Conservation (phyloP, 2,888 invertebrate species). For the Leptinotarsa rubiginosa region DNA sequence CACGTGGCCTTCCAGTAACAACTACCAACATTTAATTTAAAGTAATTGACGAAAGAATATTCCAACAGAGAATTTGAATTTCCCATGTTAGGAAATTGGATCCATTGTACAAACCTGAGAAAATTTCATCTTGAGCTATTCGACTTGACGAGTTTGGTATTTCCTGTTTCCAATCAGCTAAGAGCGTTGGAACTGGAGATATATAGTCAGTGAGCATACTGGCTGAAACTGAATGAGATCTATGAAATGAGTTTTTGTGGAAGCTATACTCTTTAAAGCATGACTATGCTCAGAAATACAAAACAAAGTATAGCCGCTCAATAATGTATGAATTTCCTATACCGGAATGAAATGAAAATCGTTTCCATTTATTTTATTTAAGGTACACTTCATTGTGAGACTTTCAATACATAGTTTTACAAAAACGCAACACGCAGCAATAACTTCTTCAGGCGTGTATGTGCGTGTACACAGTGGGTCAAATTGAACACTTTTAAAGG, state of each 20-base stretch:
- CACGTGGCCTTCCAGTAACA: slow-evolving; percentile 27
- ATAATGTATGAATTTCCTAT: too few species aligned
- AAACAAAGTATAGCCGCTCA: too few species aligned
- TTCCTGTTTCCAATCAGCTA: slow-evolving; percentile 57
- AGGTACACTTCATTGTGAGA: too few species aligned
- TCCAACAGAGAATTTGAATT: slow-evolving; percentile 46
- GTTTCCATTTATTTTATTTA: too few species aligned
- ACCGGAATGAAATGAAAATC: too few species aligned
- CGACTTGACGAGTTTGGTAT: slow-evolving; percentile 54
- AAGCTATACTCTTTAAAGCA: too few species aligned
- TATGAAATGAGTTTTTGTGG: neutral
- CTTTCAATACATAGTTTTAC: too few species aligned
- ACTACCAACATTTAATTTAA: slow-evolving; percentile 35
- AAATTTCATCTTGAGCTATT: slow-evolving; percentile 48
- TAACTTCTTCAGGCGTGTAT: too few species aligned
- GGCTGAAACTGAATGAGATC: neutral
- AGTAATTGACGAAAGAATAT: slow-evolving; percentile 40
- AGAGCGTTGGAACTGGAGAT: slow-evolving; percentile 38
- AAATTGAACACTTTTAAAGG: too few species aligned
- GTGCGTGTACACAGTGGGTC: too few species aligned
- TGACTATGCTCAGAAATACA: too few species aligned
- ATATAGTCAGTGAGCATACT: slow-evolving; percentile 22
- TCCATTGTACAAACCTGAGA: slow-evolving; percentile 49
- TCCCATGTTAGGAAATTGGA: slow-evolving; percentile 38
- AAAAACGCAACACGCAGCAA: too few species aligned